These are phyloP conservation scores for Caprella mutica DNA, from an alignment of 2,888 invertebrate species.

Conservation along the genomic window DNA sequence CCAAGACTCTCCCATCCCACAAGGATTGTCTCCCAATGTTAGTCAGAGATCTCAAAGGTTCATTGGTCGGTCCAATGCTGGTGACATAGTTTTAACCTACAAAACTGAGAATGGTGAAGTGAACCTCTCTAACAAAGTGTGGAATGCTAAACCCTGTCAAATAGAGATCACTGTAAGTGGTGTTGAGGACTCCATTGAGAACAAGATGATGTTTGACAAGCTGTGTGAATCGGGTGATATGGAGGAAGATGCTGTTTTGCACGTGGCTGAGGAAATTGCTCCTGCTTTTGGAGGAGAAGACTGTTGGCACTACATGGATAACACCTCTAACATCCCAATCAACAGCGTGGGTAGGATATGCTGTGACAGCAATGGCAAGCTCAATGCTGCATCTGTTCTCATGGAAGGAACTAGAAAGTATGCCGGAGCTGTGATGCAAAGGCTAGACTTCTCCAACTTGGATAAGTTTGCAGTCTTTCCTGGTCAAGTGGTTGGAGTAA, in stretches of 20 bases:
- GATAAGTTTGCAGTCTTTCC: conserved; percentile 26
- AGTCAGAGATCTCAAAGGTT: too few relatives aligned
- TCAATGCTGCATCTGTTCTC: conserved; percentile 57
- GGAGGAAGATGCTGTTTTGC: conserved; percentile 41
- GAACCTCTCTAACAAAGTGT: too few relatives aligned
- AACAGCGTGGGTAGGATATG: conserved; percentile 59
- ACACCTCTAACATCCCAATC: conserved; percentile 36
- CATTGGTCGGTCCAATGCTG: too few relatives aligned
- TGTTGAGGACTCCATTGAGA: background rate
- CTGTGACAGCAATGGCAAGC: conserved; percentile 56
- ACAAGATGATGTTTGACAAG: conserved; percentile 48
- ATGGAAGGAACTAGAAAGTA: conserved; percentile 49
- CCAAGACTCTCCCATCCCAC: too few relatives aligned
- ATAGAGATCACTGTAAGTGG: too few relatives aligned
- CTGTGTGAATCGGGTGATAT: conserved; percentile 42
- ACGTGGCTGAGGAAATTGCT: conserved; percentile 20
- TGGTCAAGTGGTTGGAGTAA: conserved; percentile 29
- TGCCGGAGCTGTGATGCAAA: conserved; percentile 1
- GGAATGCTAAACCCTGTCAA: too few relatives aligned
- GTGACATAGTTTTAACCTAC: too few relatives aligned
- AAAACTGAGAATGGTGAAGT: too few relatives aligned
- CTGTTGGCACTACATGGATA: conserved; percentile 10
- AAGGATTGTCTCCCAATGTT: too few relatives aligned
- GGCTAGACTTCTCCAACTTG: conserved; percentile 23
- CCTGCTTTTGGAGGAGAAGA: background rate